Evolutionary conservation across 2,888 invertebrate species (phyloP).

Genomic region (Sesia apiformis): DNA sequence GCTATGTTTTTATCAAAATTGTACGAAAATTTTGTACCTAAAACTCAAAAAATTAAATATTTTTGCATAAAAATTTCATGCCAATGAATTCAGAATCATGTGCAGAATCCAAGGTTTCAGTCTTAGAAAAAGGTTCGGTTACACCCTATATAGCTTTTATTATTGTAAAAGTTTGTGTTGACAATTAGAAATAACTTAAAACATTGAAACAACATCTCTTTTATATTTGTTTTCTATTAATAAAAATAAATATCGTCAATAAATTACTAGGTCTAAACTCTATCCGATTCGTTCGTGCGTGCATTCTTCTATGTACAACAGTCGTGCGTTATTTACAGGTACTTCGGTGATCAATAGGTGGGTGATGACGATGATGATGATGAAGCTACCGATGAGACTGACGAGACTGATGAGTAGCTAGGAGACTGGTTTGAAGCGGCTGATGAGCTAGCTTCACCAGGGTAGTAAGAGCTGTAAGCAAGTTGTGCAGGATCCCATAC

Average conservation of each 20-base stretch:
- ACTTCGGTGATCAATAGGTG: constrained; percentile 30
- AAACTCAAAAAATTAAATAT: too few species aligned
- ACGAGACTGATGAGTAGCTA: constrained; percentile 64
- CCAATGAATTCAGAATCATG: too few species aligned
- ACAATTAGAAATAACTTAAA: constrained; percentile 10
- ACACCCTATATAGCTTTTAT: too few species aligned
- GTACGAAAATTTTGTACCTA: too few species aligned
- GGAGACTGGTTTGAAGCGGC: constrained; percentile 72
- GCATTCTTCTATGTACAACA: constrained; percentile 37
- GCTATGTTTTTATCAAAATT: too few species aligned
- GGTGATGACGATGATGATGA: constrained; percentile 40
- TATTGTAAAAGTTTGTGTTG: too few species aligned
- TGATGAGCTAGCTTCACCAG: constrained; percentile 75
- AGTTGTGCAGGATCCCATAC: constrained; percentile 83
- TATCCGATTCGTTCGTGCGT: constrained; percentile 53
- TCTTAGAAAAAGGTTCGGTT: too few species aligned
- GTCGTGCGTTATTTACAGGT: constrained; percentile 33
- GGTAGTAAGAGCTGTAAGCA: constrained; percentile 83
- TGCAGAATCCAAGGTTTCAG: too few species aligned
- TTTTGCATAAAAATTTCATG: too few species aligned
- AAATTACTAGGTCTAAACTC: constrained; percentile 56
- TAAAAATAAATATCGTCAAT: constrained; percentile 65
- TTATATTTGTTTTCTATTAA: constrained; percentile 58
- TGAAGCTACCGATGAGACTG: constrained; percentile 42
- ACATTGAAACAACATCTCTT: constrained; percentile 44